phyloP scores from a whole-genome alignment of 53 echinoderm and acorn worm genomes.

The Pentamera pediparva region DNA sequence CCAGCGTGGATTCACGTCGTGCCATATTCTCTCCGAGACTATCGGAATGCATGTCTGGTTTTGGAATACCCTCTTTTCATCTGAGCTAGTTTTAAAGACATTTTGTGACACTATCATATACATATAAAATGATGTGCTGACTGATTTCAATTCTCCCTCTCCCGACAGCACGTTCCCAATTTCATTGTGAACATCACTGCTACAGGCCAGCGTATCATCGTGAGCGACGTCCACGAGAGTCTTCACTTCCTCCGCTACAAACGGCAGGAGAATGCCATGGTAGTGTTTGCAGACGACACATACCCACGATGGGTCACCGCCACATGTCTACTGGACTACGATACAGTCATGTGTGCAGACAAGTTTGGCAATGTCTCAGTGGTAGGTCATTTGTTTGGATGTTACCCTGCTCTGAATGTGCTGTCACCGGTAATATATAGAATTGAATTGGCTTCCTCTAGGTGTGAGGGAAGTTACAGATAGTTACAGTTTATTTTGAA shows the following conservation, averaged over 20 bases:
- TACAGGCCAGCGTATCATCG: conserved; percentile 76
- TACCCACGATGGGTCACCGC: conserved; percentile 94
- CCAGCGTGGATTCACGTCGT: too few species aligned
- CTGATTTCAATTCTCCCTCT: neutral
- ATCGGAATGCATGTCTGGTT: too few species aligned
- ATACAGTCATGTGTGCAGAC: conserved; percentile 86
- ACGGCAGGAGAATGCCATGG: conserved; percentile 90
- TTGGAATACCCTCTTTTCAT: too few species aligned
- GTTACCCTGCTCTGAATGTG: neutral
- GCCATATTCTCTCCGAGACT: too few species aligned
- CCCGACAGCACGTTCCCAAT: conserved; percentile 85
- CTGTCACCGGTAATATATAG: neutral
- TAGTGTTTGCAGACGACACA: conserved; percentile 92
- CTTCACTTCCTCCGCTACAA: conserved; percentile 95
- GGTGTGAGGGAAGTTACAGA: neutral
- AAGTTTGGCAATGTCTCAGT: conserved; percentile 94
- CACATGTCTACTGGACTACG: conserved; percentile 70
- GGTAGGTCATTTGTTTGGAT: conserved; percentile 55
- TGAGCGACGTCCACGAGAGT: conserved; percentile 99
- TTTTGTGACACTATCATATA: neutral
- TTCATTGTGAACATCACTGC: conserved; percentile 83
- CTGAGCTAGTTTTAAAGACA: too few species aligned
- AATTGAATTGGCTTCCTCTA: neutral
- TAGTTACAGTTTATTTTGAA: too few species aligned
- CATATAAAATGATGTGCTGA: too few species aligned